phyloP scores from a whole-genome alignment of 2,888 invertebrate genomes.

The Aphidoletes aphidimyza region DNA sequence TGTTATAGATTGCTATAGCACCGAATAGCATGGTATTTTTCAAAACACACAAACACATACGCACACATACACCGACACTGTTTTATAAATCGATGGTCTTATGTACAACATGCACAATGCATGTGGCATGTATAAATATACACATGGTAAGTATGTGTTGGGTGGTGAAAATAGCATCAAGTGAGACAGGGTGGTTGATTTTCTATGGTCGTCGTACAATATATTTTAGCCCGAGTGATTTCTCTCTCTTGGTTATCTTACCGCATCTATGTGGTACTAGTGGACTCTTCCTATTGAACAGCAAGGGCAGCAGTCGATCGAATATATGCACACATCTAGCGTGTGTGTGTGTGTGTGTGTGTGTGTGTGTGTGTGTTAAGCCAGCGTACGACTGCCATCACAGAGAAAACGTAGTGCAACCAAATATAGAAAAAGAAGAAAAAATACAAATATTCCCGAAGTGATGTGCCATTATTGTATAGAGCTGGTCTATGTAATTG shows the following conservation, averaged over 20 bases:
- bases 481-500: neutral
- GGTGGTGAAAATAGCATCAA: neutral
- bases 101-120: neutral
- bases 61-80: neutral
- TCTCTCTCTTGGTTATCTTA: slow-evolving; percentile 1
- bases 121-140: neutral
- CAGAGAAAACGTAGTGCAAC: neutral
- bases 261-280: neutral
- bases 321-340: neutral
- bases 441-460: slow-evolving; percentile 6
- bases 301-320: neutral
- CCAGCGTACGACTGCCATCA: neutral
- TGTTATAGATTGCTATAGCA: neutral
- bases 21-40: neutral
- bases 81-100: slow-evolving; percentile 36
- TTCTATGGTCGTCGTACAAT: neutral
- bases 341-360: neutral
- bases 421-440: no score
- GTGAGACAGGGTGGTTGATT: neutral
- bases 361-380: neutral
- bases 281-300: neutral
- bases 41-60: neutral
- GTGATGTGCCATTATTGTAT: neutral
- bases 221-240: neutral
- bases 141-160: no score